These are phyloP conservation scores for Bovichtus diacanthus DNA, from an alignment of 2,797 vertebrate genomes.

Conservation along the genomic window DNA sequence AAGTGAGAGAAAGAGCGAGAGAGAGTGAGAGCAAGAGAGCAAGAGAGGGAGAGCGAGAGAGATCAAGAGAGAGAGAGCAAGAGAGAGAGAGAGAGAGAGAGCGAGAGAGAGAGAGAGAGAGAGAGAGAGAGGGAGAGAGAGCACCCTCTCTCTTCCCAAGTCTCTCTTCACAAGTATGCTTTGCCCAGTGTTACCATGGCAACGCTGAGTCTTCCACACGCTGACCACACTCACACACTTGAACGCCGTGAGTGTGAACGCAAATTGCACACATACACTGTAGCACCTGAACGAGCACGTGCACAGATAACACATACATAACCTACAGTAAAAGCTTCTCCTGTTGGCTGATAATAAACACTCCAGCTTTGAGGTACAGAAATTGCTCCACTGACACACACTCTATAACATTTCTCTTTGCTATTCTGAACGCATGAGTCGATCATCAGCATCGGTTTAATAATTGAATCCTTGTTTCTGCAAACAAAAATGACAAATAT, in stretches of 20 bases:
- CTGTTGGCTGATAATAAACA: conserved; percentile 14
- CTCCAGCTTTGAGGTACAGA: conserved; percentile 7
- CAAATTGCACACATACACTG: conserved; percentile 23
- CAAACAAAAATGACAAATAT: neutral
- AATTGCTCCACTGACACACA: conserved; percentile 12
- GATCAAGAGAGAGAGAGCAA: conserved; percentile 49
- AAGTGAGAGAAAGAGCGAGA: conserved; percentile 49
- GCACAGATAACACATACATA: conserved; percentile 1
- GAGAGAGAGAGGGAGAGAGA: conserved; percentile 23
- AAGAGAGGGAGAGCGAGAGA: no score
- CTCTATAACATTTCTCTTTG: neutral
- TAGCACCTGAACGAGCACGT: conserved; percentile 30
- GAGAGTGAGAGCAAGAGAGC: conserved; percentile 29
- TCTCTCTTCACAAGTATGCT: conserved; percentile 61
- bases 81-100: conserved; percentile 20
- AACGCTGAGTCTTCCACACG: conserved; percentile 65
- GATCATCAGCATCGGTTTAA: neutral
- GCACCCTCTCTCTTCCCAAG: conserved; percentile 55
- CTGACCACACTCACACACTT: conserved; percentile 55
- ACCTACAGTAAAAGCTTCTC: conserved; percentile 2
- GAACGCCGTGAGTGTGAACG: conserved; percentile 22
- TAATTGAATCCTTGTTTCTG: neutral
- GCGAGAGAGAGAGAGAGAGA: no score
- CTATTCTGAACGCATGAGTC: neutral
- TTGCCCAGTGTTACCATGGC: conserved; percentile 74